Evolutionary conservation across 53 echinoderm and acorn worm genomes (phyloP).

Genomic region (Mesocentrotus franciscanus): DNA sequence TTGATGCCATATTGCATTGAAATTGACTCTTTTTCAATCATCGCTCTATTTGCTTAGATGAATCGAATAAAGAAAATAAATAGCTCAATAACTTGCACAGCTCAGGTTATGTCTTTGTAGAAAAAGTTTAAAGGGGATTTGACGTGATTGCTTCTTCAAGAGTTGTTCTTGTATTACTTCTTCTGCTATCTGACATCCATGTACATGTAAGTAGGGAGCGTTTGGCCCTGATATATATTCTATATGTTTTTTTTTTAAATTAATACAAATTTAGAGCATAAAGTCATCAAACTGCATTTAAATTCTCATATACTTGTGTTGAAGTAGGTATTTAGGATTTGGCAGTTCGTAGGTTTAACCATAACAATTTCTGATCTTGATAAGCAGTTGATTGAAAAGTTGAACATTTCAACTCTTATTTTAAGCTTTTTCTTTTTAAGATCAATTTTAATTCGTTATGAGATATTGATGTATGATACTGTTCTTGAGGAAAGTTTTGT

Average conservation of each 20-base stretch:
- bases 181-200: background rate
- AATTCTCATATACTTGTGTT: too few species aligned
- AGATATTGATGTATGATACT: too few species aligned
- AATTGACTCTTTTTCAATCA: conserved; percentile 43
- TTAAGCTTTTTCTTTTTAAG: background rate
- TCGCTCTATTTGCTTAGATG: conserved; percentile 28
- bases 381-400: background rate
- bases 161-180: background rate
- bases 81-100: background rate
- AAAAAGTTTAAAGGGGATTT: background rate
- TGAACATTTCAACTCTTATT: background rate
- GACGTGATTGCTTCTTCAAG: background rate
- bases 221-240: too few species aligned
- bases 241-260: background rate
- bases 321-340: too few species aligned
- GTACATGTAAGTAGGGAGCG: too few species aligned
- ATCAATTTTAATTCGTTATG: background rate
- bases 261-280: background rate
- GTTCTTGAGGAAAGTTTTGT: too few species aligned
- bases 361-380: too few species aligned
- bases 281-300: background rate
- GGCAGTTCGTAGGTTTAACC: too few species aligned
- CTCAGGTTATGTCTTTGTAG: background rate
- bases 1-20: conserved; percentile 43
- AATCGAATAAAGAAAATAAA: background rate